Base-by-base conservation (phyloP, 92 coral and sea anemone species). In the Epizoanthus illoricatus region DNA sequence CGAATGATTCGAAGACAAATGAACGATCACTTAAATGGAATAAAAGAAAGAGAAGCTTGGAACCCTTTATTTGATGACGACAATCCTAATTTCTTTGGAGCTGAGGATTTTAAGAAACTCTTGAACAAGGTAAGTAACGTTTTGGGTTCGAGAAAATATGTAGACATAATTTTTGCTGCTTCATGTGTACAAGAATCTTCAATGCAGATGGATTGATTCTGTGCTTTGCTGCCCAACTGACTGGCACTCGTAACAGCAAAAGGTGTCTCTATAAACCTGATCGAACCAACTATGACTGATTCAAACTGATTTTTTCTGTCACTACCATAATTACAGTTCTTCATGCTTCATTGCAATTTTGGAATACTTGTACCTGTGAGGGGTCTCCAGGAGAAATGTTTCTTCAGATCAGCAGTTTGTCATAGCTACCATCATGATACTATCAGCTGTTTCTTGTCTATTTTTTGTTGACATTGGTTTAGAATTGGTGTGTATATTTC, bases 1-100 rank as follows among this genome's bases (percentile, higher is more conserved):
- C 76, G 97, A 73, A 90, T 86, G 94, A 90, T 97, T 58, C 87
- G 97, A 5, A 85, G 99, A 56, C 93, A 97, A 84, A 92, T 94
- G 94, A 89, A 94, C 71, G 99, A 97, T 87, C 91, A 90, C 28
- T 73, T 89, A 47, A 90, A 89, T 67, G 99, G 99, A 4, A 75
- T 97, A 18, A 94, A 90, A 71, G 97, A 93, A 85, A 76, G 99
- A 40, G 99, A 97, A 81, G 73, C 88, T 69, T 97, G 99, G 99
- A 91, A 97, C 79, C 99, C 99, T 5, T 60, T 97, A 70, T 93
- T 93, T 84, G 99, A 97, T 79, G 97, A 94, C 20, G 99, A 97
- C 2, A 97, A 97, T 81, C 99, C 98, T 11, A 89, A 97, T 86
- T 93, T 94, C 88, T 97, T 97, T 87, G 94, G 93, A 21, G 92